Base-by-base conservation (phyloP, 2,888 invertebrate genomes). In the Oegoconia quadripuncta region DNA sequence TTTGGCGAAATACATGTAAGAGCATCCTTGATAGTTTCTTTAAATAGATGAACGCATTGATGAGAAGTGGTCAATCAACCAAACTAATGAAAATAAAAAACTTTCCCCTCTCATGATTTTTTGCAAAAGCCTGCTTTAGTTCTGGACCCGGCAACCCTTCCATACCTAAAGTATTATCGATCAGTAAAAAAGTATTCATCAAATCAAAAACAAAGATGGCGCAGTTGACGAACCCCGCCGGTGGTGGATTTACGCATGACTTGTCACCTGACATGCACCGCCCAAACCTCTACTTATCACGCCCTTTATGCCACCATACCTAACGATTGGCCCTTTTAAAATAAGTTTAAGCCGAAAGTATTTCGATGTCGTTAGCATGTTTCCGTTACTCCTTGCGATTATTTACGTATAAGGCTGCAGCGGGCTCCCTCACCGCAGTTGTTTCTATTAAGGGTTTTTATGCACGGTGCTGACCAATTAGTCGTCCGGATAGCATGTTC, bases 391-490 rank as follows among this genome's bases (percentile, higher is more conserved):
- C 30, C 55, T 64, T 43, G 46, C 56, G 59, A 61, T 68, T 64
- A 69, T 72, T 72, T 64, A 69, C 67, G 59, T 66, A 65, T 62
- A 53, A 56, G 60, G 63, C 54, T 63, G 64, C 67, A 60, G 57
- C 58, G 64, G 57, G 65, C 65, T 69, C 75, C 74, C 73, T 64
- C 52, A 59, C 59, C 64, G 46, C 68, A 60, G 67, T 74, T 64
- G 71, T 68, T 70, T 63, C 64, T 73, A 68, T 75, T 74, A 73
- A 72, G 75, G 74, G 73, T 79, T 80, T 80, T 80, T 76, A 74
- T 77, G 71, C 74, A 76, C 69, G 74, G 63, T 69, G 64, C 64
- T 74, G 75, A 74, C 80, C 82, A 83, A 83, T 82, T 82, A 82
- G 81, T 79, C 74, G 74, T 63, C n/a, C 54, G 69, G 71, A 74